These are phyloP conservation scores for Sepiola atlantica DNA, from an alignment of 2,888 invertebrate genomes.

Conservation along the genomic window DNA sequence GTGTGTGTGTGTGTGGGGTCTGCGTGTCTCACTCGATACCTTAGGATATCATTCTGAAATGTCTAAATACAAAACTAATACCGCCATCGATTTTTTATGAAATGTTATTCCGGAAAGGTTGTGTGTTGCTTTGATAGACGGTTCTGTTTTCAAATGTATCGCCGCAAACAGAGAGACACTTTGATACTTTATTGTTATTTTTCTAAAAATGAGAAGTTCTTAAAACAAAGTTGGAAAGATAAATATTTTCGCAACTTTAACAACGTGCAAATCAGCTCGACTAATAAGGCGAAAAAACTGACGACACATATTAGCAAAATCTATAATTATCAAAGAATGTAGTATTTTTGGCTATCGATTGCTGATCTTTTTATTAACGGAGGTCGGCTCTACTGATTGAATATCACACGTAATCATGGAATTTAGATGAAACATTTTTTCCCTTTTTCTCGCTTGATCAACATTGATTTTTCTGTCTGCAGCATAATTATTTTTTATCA, in stretches of 20 bases:
- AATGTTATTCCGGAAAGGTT: too few relatives aligned
- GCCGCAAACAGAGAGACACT: too few relatives aligned
- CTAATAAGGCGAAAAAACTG: not conserved
- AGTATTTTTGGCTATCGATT: not conserved
- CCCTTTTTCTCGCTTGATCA: not conserved
- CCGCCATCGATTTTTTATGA: too few relatives aligned
- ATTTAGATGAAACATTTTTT: not conserved
- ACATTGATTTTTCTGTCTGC: not conserved
- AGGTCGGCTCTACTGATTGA: not conserved
- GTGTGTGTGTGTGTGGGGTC: too few relatives aligned
- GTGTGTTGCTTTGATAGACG: too few relatives aligned
- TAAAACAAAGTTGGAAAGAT: too few relatives aligned
- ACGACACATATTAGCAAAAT: not conserved
- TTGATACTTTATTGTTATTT: too few relatives aligned
- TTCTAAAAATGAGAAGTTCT: too few relatives aligned
- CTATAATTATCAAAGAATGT: not conserved
- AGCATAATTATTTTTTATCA: not conserved
- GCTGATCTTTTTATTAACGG: not conserved
- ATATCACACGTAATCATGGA: slow-evolving; percentile 32
- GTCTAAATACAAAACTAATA: too few relatives aligned
- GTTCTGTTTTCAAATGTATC: too few relatives aligned
- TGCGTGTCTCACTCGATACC: too few relatives aligned
- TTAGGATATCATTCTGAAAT: too few relatives aligned
- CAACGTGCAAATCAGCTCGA: not conserved
- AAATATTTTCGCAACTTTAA: not conserved